These are phyloP conservation scores for Deilephila porcellus DNA, from an alignment of 2,888 invertebrate genomes.

Conservation along the genomic window DNA sequence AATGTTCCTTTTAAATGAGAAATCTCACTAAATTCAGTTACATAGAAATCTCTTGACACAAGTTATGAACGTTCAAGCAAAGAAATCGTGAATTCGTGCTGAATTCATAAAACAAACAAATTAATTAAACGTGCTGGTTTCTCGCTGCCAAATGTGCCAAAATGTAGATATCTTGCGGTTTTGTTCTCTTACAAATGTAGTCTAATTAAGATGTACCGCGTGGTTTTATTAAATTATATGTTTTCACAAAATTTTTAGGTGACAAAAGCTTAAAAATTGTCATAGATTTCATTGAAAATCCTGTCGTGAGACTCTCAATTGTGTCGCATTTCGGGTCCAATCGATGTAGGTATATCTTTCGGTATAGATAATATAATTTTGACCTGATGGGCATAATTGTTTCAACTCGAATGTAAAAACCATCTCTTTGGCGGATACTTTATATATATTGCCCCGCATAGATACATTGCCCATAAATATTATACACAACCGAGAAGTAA, in stretches of 20 bases:
- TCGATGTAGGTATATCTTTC: too few species aligned
- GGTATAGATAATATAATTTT: too few species aligned
- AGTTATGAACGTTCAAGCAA: conserved; percentile 13
- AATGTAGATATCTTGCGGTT: conserved; percentile 12
- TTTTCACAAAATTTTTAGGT: neutral
- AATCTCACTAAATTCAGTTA: conserved; percentile 8
- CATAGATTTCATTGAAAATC: too few species aligned
- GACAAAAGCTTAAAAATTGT: too few species aligned
- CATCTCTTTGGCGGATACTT: too few species aligned
- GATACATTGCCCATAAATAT: too few species aligned
- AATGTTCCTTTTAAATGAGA: neutral
- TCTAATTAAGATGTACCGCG: neutral
- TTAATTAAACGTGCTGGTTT: conserved; percentile 27
- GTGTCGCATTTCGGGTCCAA: too few species aligned
- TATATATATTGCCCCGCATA: too few species aligned
- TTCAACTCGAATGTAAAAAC: too few species aligned
- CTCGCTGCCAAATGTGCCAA: conserved; percentile 14
- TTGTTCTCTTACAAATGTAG: conserved; percentile 9
- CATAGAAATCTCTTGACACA: neutral
- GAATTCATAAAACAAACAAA: conserved; percentile 30
- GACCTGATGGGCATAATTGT: too few species aligned
- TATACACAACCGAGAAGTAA: too few species aligned
- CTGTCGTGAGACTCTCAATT: too few species aligned
- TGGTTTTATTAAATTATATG: neutral
- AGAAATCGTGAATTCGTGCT: conserved; percentile 21